Percentiles rank a stretch among this genome's conserved stretches.
Conservation (phyloP, 1,140 invertebrate species). For the Trinorchestia longiramus region DNA sequence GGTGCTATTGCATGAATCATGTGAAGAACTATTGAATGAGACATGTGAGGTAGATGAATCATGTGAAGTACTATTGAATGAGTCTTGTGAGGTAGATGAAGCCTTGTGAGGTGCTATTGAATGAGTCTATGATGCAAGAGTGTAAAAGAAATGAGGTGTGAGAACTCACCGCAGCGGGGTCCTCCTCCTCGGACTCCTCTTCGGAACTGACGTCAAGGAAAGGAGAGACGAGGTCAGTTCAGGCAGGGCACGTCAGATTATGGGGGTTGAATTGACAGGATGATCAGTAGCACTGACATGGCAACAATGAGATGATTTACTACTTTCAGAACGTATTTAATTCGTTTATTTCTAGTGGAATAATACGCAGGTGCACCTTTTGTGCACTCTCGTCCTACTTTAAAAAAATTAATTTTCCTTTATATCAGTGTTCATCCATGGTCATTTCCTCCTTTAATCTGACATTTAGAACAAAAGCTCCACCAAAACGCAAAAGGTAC, state of each 20-base stretch:
- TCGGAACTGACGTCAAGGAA: slow-evolving; percentile 19
- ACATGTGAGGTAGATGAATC: too few species aligned
- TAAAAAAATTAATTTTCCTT: neutral
- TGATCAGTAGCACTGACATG: neutral
- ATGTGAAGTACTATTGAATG: too few species aligned
- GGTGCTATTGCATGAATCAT: too few species aligned
- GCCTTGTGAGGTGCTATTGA: neutral
- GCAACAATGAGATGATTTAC: too few species aligned
- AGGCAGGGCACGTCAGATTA: slow-evolving; percentile 5
- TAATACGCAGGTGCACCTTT: neutral
- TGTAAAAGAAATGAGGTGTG: neutral
- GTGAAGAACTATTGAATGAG: too few species aligned
- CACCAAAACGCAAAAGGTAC: neutral
- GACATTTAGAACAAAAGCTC: too few species aligned
- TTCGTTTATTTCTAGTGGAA: too few species aligned
- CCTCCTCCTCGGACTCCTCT: slow-evolving; percentile 45
- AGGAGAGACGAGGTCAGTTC: neutral
- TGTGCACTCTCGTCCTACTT: neutral
- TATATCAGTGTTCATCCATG: neutral
- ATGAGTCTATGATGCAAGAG: neutral
- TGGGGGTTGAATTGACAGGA: neutral
- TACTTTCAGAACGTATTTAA: too few species aligned
- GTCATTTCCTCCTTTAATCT: too few species aligned
- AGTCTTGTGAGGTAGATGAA: too few species aligned
- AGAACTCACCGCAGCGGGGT: slow-evolving; percentile 50